Conservation (phyloP, 2,113 vertebrate genomes). For the Etia nguti region DNA sequence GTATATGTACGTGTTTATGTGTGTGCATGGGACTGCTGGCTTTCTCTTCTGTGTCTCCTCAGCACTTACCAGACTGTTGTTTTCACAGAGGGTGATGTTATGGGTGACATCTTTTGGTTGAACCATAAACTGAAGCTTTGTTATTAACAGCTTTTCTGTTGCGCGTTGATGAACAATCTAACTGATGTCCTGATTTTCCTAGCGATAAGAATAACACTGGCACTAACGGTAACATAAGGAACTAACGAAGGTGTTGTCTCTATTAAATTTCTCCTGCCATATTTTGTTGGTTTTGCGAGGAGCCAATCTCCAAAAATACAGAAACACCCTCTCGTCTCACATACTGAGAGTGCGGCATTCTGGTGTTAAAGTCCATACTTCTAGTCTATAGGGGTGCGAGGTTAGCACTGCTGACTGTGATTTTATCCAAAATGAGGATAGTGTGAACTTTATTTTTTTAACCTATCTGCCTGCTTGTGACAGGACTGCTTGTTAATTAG, state of each 20-base stretch:
- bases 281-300: background rate
- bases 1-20: background rate
- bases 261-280: background rate
- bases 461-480: conserved; percentile 30
- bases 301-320: background rate
- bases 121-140: conserved; percentile 29
- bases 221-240: background rate
- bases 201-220: background rate
- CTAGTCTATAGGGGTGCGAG: conserved; percentile 32
- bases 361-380: conserved; percentile 22
- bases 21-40: conserved; percentile 7
- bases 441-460: conserved; percentile 46
- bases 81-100: conserved; percentile 25
- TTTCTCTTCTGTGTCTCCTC: conserved; percentile 20
- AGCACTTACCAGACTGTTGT: conserved; percentile 40
- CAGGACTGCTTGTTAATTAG: conserved; percentile 40
- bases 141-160: conserved; percentile 24
- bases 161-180: conserved; percentile 1
- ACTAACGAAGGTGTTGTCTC: background rate
- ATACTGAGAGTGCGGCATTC: background rate
- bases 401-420: conserved; percentile 33
- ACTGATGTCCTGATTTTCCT: background rate
- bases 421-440: conserved; percentile 33
- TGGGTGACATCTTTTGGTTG: conserved; percentile 32
- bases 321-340: background rate